Evolutionary conservation across 2,797 vertebrate species (phyloP).

Genomic region (Myripristis jacobus): DNA sequence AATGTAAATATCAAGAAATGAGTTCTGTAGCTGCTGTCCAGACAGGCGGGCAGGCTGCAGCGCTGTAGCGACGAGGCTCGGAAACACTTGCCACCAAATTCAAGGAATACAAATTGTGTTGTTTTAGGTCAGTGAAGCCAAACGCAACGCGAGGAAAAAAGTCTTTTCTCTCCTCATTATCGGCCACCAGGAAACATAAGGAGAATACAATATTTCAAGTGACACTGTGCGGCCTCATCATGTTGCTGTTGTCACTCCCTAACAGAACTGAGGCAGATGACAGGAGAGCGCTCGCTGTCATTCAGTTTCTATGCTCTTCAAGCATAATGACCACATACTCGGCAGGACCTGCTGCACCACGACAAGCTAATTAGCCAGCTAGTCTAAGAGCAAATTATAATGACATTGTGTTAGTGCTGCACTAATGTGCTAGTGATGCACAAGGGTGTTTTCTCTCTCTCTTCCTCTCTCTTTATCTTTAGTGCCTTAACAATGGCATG

Average conservation of each 20-base stretch:
- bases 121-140: slow-evolving; percentile 50
- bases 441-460: slow-evolving; percentile 55
- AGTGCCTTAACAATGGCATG: slow-evolving; percentile 71
- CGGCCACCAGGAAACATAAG: slow-evolving; percentile 47
- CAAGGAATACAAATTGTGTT: slow-evolving; percentile 46
- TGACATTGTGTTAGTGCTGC: slow-evolving; percentile 75
- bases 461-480: slow-evolving; percentile 48
- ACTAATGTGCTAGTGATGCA: slow-evolving; percentile 75
- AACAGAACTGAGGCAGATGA: slow-evolving; percentile 46
- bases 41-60: slow-evolving; percentile 3
- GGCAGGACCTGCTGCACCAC: slow-evolving; percentile 73
- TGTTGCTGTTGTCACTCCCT: slow-evolving; percentile 36
- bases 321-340: slow-evolving; percentile 75
- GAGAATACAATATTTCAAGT: slow-evolving; percentile 28
- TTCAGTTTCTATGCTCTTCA: slow-evolving; percentile 52
- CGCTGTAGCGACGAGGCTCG: not conserved
- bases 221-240: slow-evolving; percentile 30
- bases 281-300: slow-evolving; percentile 55
- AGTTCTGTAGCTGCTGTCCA: not conserved
- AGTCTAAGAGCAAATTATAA: slow-evolving; percentile 80
- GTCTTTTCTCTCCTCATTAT: slow-evolving; percentile 37
- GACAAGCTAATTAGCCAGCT: slow-evolving; percentile 81
- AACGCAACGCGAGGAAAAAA: slow-evolving; percentile 44
- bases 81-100: slow-evolving; percentile 38
- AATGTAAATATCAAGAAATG: slow-evolving; percentile 18